These are phyloP conservation scores for Drosophila fulvimacula DNA, from an alignment of 2,888 invertebrate genomes.

Conservation along the genomic window DNA sequence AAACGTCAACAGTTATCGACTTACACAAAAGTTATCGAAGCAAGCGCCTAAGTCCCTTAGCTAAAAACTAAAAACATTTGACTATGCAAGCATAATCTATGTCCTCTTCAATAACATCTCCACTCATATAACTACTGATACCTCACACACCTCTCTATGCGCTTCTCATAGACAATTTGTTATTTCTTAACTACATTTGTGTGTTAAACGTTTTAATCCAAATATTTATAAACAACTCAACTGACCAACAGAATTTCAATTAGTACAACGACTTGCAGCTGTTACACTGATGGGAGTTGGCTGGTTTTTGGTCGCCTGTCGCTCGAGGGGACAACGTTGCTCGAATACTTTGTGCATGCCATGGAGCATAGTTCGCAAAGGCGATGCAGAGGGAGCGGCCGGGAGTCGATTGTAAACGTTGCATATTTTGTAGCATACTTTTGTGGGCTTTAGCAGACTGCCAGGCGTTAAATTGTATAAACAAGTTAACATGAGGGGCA, in stretches of 20 bases:
- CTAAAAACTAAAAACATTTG: neutral
- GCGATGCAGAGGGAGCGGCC: neutral
- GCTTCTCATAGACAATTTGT: constrained; percentile 3
- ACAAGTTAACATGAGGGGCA: neutral
- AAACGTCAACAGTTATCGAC: no score
- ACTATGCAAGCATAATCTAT: neutral
- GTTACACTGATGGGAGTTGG: neutral
- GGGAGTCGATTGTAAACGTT: constrained; percentile 37
- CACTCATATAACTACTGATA: neutral
- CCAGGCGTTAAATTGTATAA: constrained; percentile 38
- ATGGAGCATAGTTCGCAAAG: neutral
- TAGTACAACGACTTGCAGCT: constrained; percentile 7
- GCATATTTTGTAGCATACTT: constrained; percentile 54
- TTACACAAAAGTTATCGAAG: neutral
- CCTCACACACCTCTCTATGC: neutral
- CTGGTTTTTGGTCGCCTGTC: neutral
- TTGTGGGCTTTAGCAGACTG: constrained; percentile 22
- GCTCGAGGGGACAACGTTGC: neutral
- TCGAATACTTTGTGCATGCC: constrained; percentile 11
- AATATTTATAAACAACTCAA: constrained; percentile 6
- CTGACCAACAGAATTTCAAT: constrained; percentile 12
- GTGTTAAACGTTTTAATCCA: constrained; percentile 9
- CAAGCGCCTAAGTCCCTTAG: neutral
- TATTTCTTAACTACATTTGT: neutral
- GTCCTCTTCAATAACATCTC: neutral